phyloP scores from a whole-genome alignment of 1,140 invertebrate genomes.

The Scaptomyza montana region DNA sequence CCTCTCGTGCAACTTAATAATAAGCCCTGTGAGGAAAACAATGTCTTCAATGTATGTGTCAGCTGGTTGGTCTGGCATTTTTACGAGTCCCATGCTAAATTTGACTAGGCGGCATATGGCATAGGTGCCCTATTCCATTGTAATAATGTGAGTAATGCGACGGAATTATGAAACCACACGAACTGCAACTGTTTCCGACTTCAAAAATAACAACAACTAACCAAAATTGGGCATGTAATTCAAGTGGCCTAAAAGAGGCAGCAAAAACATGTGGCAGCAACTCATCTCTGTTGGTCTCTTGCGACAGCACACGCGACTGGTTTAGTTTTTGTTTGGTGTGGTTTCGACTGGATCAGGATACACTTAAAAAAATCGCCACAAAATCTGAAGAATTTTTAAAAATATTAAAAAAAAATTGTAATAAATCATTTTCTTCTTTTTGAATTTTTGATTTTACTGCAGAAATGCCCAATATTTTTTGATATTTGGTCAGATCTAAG shows the following conservation, averaged over 20 bases:
- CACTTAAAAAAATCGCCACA: not conserved
- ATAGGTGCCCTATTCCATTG: slow-evolving; percentile 5
- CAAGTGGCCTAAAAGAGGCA: slow-evolving; percentile 27
- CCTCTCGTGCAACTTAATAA: not conserved
- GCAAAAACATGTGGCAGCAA: slow-evolving; percentile 28
- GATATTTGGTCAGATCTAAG: no score
- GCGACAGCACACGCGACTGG: slow-evolving; percentile 29
- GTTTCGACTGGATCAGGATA: slow-evolving; percentile 2
- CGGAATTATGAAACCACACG: slow-evolving; percentile 53
- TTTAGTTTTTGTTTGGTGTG: not conserved
- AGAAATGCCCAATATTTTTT: no score
- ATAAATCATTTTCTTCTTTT: no score
- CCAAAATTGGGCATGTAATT: slow-evolving; percentile 33
- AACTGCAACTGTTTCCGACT: slow-evolving; percentile 9
- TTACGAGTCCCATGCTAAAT: slow-evolving; percentile 23
- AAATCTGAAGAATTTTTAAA: no score
- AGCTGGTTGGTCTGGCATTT: slow-evolving; percentile 35
- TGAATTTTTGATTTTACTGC: no score
- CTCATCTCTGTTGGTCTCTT: slow-evolving; percentile 20
- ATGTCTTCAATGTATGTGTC: slow-evolving; percentile 35
- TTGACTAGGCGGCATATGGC: slow-evolving; percentile 40
- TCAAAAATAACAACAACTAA: slow-evolving; percentile 17
- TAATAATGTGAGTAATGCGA: slow-evolving; percentile 32
- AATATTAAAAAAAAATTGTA: no score
- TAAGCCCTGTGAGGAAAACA: slow-evolving; percentile 8